A percentile compares a stretch with the other conserved stretches of the same genome.
These are phyloP conservation scores for Pentalonia nigronervosa DNA, from an alignment of 1,140 invertebrate genomes.

Conservation along the genomic window DNA sequence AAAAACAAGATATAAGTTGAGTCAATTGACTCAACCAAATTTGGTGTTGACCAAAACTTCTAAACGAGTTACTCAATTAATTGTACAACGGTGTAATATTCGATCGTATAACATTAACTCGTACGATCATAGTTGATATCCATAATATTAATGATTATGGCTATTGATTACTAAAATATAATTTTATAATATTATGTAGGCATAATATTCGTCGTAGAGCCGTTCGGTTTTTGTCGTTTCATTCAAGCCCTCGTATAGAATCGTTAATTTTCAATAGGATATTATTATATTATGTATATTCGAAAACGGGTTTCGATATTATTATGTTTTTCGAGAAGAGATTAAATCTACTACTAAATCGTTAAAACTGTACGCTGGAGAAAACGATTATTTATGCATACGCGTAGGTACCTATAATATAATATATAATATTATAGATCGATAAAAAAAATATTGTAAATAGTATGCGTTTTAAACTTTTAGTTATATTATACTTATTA, in stretches of 20 bases:
- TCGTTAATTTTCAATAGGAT: not conserved
- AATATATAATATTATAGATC: not conserved
- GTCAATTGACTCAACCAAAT: no score
- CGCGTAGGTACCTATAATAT: not conserved
- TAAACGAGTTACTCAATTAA: not conserved
- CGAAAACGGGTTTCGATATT: constrained; percentile 24
- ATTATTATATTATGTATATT: not conserved
- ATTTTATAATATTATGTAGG: no score
- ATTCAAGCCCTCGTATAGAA: not conserved
- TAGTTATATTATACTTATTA: not conserved
- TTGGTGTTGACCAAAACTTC: not conserved
- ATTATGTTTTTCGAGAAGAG: constrained; percentile 20
- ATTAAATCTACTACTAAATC: constrained; percentile 42
- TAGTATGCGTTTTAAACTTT: not conserved
- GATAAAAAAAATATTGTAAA: not conserved
- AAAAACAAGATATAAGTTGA: not conserved
- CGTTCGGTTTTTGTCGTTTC: not conserved
- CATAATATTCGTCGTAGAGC: not conserved
- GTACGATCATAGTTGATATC: not conserved
- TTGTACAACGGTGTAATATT: not conserved
- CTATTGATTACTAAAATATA: not conserved
- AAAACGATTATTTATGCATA: constrained; percentile 16
- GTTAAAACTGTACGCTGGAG: not conserved
- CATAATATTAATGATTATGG: not conserved
- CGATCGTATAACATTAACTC: not conserved